Base-by-base conservation (phyloP, 2,888 invertebrate species). In the Synergus gifuensis region DNA sequence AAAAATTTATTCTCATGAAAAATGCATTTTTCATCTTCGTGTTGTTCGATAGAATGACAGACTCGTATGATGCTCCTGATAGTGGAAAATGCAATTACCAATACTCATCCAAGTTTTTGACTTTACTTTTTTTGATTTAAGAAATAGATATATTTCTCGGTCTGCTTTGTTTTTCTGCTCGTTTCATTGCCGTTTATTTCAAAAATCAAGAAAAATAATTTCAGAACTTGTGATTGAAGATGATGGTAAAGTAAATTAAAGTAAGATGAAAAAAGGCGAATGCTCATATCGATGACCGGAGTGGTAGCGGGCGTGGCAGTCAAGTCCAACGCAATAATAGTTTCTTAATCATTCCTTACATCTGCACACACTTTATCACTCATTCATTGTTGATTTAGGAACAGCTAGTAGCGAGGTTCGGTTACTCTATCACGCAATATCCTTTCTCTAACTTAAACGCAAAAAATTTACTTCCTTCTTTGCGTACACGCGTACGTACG, bases 331-430 rank as follows among this genome's bases (percentile, higher is more conserved):
- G 81, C 84, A 84, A 83, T 80, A 82, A 83, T 82, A 85, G 82
- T 83, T 83, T 86, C 83, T 87, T 85, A 36, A 85, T 88, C 89
- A 89, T 85, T 83, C 88, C 85, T 84, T 86, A 88, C 85, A 87
- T 90, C 86, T 88, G 86, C 89, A 87, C 88, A 87, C 89, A 83
- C 88, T 76, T 89, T 90, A 91, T 90, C 91, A 91, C 90, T 91
- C 91, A 91, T 89, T 90, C 91, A 91, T 91, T 90, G 89, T 91
- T 90, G 90, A 91, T 91, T 91, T 91, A 91, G 91, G 91, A 91
- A 91, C 91, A 91, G 91, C 91, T 91, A 91, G 90, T 90, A 91
- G 91, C 91, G 91, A 91, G 91, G 91, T 91, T 91, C 90, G 90
- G 90, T 91, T 90, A 91, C 91, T 91, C 90, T 91, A 91, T 91